phyloP scores from a whole-genome alignment of 2,113 vertebrate genomes.

The Petromus typicus region DNA sequence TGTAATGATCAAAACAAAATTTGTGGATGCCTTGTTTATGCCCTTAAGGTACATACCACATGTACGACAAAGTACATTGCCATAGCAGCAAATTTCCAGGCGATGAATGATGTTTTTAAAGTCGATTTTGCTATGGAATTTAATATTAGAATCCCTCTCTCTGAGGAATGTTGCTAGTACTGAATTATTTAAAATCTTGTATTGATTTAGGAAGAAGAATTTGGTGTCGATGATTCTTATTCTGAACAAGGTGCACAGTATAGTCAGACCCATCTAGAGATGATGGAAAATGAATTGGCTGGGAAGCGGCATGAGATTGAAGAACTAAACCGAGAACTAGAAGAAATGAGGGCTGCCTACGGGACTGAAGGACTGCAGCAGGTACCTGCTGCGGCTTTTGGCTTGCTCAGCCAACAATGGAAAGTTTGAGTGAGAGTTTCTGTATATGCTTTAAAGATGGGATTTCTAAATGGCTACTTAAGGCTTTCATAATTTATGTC shows the following conservation, averaged over 20 bases:
- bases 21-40: constrained; percentile 50
- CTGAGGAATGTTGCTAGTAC: constrained; percentile 68
- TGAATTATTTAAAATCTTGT: constrained; percentile 83
- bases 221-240: constrained; percentile 86
- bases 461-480: neutral
- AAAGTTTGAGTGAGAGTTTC: neutral
- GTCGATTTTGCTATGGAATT: constrained; percentile 66
- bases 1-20: constrained; percentile 70
- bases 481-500: neutral
- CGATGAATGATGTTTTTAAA: constrained; percentile 78
- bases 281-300: constrained; percentile 91
- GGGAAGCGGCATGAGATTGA: constrained; percentile 92
- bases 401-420: neutral
- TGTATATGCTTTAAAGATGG: neutral
- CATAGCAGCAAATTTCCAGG: constrained; percentile 73
- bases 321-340: constrained; percentile 93
- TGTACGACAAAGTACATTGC: constrained; percentile 80
- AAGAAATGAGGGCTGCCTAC: constrained; percentile 92
- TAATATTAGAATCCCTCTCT: constrained; percentile 75
- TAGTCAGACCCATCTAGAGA: constrained; percentile 84
- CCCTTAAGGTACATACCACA: constrained; percentile 82
- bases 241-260: constrained; percentile 86
- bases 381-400: constrained; percentile 87
- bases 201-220: constrained; percentile 92
- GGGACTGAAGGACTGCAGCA: constrained; percentile 95